Conservation (phyloP, 92 coral and sea anemone genomes). For the Blastomussa wellsi region DNA sequence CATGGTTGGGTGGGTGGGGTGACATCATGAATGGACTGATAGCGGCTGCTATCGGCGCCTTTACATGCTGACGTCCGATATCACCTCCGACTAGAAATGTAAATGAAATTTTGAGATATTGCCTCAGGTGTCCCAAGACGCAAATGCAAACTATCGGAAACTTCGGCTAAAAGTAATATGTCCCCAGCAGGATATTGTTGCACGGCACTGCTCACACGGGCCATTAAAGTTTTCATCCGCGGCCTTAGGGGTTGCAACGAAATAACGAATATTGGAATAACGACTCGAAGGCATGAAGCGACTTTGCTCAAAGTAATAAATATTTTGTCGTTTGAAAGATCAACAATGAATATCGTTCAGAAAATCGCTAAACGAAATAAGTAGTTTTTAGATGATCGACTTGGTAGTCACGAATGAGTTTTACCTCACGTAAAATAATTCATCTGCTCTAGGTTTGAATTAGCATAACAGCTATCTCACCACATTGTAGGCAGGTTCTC, state of each 20-base stretch:
- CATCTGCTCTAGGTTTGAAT: not conserved
- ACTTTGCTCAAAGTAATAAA: not conserved
- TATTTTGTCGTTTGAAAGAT: not conserved
- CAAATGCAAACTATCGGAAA: too few relatives aligned
- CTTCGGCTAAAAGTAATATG: too few relatives aligned
- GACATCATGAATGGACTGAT: too few relatives aligned
- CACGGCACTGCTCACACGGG: not conserved
- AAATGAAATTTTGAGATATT: too few relatives aligned
- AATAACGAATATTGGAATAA: not conserved
- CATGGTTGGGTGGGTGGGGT: too few relatives aligned
- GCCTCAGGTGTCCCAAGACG: too few relatives aligned
- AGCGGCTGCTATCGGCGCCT: too few relatives aligned
- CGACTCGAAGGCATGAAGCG: not conserved
- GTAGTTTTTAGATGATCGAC: not conserved
- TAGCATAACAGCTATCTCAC: not conserved
- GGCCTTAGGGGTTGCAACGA: too few relatives aligned
- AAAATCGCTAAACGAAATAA: not conserved
- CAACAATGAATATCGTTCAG: not conserved
- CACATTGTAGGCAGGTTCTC: not conserved
- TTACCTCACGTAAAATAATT: not conserved
- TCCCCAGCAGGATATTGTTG: too few relatives aligned
- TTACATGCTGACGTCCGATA: too few relatives aligned
- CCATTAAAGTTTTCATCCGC: too few relatives aligned
- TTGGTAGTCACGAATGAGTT: not conserved
- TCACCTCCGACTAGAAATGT: too few relatives aligned